Evolutionary conservation across 2,797 vertebrate genomes (phyloP).

Genomic region (Vireo griseus): DNA sequence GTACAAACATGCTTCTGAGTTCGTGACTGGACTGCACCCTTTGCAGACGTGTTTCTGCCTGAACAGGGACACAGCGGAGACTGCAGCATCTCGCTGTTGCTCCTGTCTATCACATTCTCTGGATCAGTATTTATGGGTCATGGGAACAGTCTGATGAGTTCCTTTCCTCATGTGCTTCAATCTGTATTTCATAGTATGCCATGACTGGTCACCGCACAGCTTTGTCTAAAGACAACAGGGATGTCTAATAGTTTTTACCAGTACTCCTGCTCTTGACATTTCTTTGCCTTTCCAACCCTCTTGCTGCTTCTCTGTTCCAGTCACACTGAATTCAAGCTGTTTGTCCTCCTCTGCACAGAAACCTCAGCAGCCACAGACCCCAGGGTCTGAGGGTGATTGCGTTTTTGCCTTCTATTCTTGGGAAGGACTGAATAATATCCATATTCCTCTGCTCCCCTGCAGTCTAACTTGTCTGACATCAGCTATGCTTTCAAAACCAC

Average conservation of each 20-base stretch:
- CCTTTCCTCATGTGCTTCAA: neutral
- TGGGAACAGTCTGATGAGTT: neutral
- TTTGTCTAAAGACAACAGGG: neutral
- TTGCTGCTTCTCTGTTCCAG: neutral
- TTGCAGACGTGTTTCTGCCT: constrained; percentile 30
- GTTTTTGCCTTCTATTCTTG: constrained; percentile 45
- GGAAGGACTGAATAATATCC: neutral
- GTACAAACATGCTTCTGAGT: constrained; percentile 42
- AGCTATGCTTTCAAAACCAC: constrained; percentile 8
- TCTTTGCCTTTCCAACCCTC: neutral
- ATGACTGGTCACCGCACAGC: neutral
- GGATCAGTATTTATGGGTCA: neutral
- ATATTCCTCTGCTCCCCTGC: constrained; percentile 1
- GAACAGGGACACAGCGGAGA: neutral
- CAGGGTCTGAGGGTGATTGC: neutral
- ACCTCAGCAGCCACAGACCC: neutral
- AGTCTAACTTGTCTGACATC: constrained; percentile 10
- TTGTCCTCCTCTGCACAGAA: neutral
- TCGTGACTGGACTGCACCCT: constrained; percentile 24
- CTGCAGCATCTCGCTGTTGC: neutral
- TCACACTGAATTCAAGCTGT: neutral
- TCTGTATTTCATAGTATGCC: neutral
- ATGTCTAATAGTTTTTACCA: neutral
- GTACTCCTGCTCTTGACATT: neutral
- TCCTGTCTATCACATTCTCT: neutral